phyloP scores from a whole-genome alignment of 1,140 invertebrate species.

The Manduca sexta region DNA sequence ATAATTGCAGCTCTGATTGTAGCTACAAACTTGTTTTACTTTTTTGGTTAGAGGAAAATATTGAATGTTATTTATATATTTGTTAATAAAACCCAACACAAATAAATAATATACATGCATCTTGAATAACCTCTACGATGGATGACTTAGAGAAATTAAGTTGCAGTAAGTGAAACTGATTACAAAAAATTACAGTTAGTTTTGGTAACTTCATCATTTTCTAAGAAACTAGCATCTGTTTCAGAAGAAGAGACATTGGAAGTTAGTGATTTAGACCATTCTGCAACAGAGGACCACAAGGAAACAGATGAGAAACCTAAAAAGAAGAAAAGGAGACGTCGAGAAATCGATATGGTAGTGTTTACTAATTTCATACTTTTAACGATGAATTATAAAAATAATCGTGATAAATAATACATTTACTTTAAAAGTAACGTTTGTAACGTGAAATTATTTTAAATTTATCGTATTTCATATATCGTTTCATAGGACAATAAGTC shows the following conservation, averaged over 20 bases:
- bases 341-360: slow-evolving; percentile 63
- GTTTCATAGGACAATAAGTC: no score
- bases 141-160: slow-evolving; percentile 58
- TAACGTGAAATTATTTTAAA: no score
- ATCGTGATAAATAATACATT: no score
- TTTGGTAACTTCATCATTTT: slow-evolving; percentile 6
- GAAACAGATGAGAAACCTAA: slow-evolving; percentile 52
- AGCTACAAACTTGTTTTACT: no score
- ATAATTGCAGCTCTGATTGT: no score
- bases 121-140: slow-evolving; percentile 34
- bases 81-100: no score
- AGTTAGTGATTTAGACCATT: slow-evolving; percentile 57
- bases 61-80: no score
- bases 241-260: slow-evolving; percentile 53
- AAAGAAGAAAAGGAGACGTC: slow-evolving; percentile 51
- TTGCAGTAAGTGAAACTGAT: slow-evolving; percentile 47
- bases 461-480: no score
- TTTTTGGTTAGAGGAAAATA: no score
- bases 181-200: neutral
- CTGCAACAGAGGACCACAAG: slow-evolving; percentile 51
- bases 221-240: slow-evolving; percentile 17
- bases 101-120: neutral
- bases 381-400: no score
- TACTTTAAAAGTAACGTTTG: no score
- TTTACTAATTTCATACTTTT: no score